Evolutionary conservation across 2,113 vertebrate genomes (phyloP).

Genomic region (Rhadina sibilatrix): DNA sequence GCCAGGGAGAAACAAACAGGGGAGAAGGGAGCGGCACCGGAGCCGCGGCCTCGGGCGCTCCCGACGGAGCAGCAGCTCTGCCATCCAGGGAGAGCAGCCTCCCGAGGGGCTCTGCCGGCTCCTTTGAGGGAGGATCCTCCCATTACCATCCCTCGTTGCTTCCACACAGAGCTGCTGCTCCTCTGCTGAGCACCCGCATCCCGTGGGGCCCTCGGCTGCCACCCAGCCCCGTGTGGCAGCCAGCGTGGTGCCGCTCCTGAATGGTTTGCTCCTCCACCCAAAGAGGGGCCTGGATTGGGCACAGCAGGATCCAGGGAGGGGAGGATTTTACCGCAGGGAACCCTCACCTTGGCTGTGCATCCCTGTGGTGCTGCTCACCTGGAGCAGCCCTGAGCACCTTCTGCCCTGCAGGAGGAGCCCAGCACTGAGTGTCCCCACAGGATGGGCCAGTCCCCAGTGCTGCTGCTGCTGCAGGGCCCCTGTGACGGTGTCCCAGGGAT

Average conservation of each 20-base stretch:
- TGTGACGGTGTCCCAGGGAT: not conserved
- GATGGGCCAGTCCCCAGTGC: not conserved
- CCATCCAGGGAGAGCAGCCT: not conserved
- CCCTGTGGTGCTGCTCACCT: not conserved
- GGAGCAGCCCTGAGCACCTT: not conserved
- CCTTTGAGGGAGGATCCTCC: not conserved
- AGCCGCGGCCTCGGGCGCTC: not conserved
- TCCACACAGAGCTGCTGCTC: accelerated
- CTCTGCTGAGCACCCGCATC: accelerated
- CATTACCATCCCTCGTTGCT: accelerated
- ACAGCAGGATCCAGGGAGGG: not conserved
- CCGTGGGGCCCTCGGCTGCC: accelerated
- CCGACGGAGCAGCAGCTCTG: not conserved
- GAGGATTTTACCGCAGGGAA: not conserved
- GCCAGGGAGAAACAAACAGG: not conserved
- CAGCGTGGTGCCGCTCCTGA: not conserved
- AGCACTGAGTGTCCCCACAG: accelerated
- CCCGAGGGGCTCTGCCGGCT: not conserved
- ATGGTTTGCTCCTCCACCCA: accelerated
- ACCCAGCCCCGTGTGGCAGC: too few species aligned
- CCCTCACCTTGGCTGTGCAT: accelerated
- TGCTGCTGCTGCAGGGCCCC: not conserved
- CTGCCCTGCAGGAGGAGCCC: accelerated
- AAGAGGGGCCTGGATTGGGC: not conserved
- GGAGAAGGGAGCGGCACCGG: not conserved